Evolutionary conservation across 2,888 invertebrate species (phyloP), one percentile per base, ranked within the genome.

Genomic region (Rutpela maculata): DNA sequence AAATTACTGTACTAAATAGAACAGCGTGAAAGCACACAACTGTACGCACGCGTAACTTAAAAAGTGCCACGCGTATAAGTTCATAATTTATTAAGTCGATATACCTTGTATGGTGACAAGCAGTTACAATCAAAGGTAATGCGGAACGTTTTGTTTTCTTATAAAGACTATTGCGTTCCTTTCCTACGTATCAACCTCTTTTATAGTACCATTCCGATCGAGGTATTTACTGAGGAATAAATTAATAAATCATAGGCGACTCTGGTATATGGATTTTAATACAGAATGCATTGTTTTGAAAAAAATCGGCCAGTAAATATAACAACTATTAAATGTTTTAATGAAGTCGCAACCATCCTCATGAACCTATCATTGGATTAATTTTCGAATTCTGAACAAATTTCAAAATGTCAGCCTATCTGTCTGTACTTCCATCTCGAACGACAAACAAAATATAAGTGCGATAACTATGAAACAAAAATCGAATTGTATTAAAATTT

Each of bases 81-180:
- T 83, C 84, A 86, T 85, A 84, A 86, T 86, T 86, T 84, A 86
- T 85, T 83, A 85, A 83, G 81, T 84, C 76, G 85, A 84, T 83
- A 82, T 81, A 72, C 85, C 85, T 78, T 85, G 82, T 85, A 84
- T 80, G 84, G 85, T 77, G 81, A 83, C 83, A 79, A 82, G 82
- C 82, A 84, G 81, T 84, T 83, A 83, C 84, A 84, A 84, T 82
- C 82, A 81, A 79, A 78, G 82, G 81, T 81, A 83, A 83, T 83
- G 82, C 81, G 80, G 82, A 75, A 78, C 77, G 78, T 80, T 81
- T 79, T 80, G 76, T 78, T 79, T 81, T 80, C 78, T 77, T 82
- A 73, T 70, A 75, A 67, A 68, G 63, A 18, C 68, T 71, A 62
- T 76, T 75, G 76, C 82, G 79, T 82, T 80, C 79, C 78, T 75